Base-by-base conservation (phyloP, 2,797 vertebrate genomes). In the Callimico goeldii region DNA sequence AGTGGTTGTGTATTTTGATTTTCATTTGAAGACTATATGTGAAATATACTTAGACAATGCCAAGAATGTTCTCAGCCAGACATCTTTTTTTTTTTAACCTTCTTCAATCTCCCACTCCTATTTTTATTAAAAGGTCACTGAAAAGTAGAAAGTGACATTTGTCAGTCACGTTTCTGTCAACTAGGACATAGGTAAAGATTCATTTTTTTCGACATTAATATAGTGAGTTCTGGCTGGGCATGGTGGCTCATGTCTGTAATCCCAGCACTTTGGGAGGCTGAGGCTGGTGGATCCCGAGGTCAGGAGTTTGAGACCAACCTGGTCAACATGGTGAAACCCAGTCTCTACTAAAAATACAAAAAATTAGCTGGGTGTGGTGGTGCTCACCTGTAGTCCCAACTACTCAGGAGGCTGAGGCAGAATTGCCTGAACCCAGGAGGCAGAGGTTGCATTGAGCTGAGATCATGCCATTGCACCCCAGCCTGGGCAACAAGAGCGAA, bases 1-100 rank as follows among this genome's bases (percentile, higher is more conserved):
- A 22, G 43, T 92, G 28, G 20, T 93, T 96, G 3, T 92, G 22
- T 95, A 81, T 93, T 97, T 97, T 94, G 41, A 95, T 95, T 94
- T 94, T 95, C 13, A 70, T 84, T 48, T 96, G 41, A 88, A 90
- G 86, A 72, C 30, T 96, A 10, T 79, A 43, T 87, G 7, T 90
- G 24, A 64, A 82, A 11, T 76, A 55, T 75, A 43, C 5, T 84
- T 95, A 67, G 33, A 90, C 48, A 79, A 4, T 94, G 70, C 30
- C 73, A 81, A 87, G 58, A 92, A 93, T 82, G 30, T 85, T 90
- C 64, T 87, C 72, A 91, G 24, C 10, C 39, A 80, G 67, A 41
- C 46, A n/a, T 55, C 30, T 85, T 87, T 85, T 93, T 85, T 87
- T 84, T 93, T 80, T 94, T 81, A 79, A 26, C 26, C 4, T 81